Evolutionary conservation across 2,888 invertebrate genomes (phyloP), one percentile per base, ranked within the genome.

Genomic region (Labia minor): DNA sequence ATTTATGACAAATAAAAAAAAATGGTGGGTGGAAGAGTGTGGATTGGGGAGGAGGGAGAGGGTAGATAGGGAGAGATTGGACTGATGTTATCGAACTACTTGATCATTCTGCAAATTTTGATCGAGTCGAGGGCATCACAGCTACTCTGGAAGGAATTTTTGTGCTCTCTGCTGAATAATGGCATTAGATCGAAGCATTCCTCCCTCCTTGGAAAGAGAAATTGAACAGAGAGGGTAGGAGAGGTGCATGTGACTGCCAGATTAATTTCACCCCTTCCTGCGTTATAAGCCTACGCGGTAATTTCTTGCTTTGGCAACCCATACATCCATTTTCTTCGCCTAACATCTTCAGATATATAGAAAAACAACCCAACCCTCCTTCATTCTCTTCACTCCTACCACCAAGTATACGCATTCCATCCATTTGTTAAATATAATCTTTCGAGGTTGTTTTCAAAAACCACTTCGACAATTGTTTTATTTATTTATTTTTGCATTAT

Each of bases 1-100:
- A 67, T 65, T 70, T 68, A 71, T 70, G 71, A 69, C 69, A 70
- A 70, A 70, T 68, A 70, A 63, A 66, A 68, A 69, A 69, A 71
- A 70, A 69, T 70, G 69, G 67, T 67, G 64, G 69, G 70, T 69
- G 69, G 33, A 6, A 8, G 33, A 8, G 33, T n/a, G n/a, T n/a
- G n/a, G n/a, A n/a, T n/a, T n/a, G 33, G 33, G 33, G 33, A 8
- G 33, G 33, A 33, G 33, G n/a, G n/a, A n/a, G n/a, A n/a, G n/a
- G n/a, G n/a, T n/a, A n/a, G n/a, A n/a, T n/a, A n/a, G n/a, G n/a
- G n/a, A n/a, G n/a, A n/a, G n/a, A n/a, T n/a, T n/a, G n/a, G n/a
- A n/a, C n/a, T n/a, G n/a, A 49, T 3, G 4, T 49, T 49, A 49
- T 49, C 6, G 49, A 11, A 16, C 6, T 14, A 14, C 3, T 49